Conservation (phyloP, 1,140 invertebrate genomes). For the Saccostrea cuccullata region DNA sequence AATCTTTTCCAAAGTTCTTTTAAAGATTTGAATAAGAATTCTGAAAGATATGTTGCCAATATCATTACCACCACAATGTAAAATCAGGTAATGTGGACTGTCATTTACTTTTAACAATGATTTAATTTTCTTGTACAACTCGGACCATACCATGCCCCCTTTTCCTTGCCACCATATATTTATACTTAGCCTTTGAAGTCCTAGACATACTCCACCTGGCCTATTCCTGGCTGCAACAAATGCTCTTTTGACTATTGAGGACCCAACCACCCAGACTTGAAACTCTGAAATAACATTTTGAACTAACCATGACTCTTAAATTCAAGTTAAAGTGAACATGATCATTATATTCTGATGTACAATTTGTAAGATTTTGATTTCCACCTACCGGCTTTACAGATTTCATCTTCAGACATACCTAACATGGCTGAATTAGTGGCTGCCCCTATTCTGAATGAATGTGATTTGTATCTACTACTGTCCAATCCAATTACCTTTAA, state of each 20-base stretch:
- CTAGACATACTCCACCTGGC: too few relatives aligned
- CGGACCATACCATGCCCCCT: background rate
- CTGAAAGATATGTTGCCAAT: background rate
- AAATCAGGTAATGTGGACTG: background rate
- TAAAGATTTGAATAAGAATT: background rate
- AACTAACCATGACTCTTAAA: background rate
- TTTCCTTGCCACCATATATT: background rate
- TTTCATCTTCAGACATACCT: slow-evolving; percentile 27
- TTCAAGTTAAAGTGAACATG: background rate
- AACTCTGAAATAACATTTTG: too few relatives aligned
- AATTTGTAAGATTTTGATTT: slow-evolving; percentile 8
- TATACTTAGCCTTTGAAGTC: too few relatives aligned
- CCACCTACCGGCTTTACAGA: background rate
- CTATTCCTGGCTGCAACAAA: too few relatives aligned
- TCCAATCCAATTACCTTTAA: background rate
- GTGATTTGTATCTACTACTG: too few relatives aligned
- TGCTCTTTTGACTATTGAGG: too few relatives aligned
- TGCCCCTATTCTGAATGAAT: too few relatives aligned
- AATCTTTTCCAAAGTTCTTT: too few relatives aligned
- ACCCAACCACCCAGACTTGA: too few relatives aligned
- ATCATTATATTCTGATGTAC: slow-evolving; percentile 27
- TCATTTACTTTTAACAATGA: background rate
- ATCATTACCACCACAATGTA: slow-evolving; percentile 45
- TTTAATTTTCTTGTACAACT: background rate
- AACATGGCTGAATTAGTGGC: background rate